phyloP scores from a whole-genome alignment of 2,797 vertebrate genomes.

The Odontamblyopus lacepedii region DNA sequence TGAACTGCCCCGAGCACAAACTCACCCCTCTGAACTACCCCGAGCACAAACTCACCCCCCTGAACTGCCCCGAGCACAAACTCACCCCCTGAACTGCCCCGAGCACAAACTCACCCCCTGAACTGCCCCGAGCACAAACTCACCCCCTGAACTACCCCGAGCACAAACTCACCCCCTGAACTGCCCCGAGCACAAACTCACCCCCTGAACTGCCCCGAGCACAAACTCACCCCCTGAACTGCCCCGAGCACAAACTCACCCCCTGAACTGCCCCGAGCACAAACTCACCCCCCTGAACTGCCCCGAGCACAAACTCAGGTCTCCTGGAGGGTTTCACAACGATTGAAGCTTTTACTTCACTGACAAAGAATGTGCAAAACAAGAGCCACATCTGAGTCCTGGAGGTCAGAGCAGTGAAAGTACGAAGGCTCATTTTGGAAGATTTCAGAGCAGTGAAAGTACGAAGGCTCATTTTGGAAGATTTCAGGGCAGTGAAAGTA shows the following conservation, averaged over 20 bases:
- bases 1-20: not conserved
- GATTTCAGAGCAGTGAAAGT: too few relatives aligned
- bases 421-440: too few relatives aligned
- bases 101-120: conserved; percentile 2
- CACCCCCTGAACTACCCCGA: too few relatives aligned
- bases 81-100: not conserved
- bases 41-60: conserved; percentile 3
- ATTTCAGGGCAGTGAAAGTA: too few relatives aligned
- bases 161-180: conserved; percentile 2
- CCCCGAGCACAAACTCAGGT: conserved; percentile 7
- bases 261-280: not conserved
- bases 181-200: not conserved
- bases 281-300: not conserved
- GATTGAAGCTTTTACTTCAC: conserved; percentile 29
- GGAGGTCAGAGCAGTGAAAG: too few relatives aligned
- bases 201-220: not conserved
- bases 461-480: too few relatives aligned
- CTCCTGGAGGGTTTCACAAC: conserved; percentile 16
- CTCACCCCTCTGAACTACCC: not conserved
- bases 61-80: not conserved
- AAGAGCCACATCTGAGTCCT: not conserved
- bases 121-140: conserved; percentile 3
- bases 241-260: conserved; percentile 3
- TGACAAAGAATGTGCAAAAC: conserved; percentile 40
- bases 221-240: not conserved